Evolutionary conservation across 2,888 invertebrate genomes (phyloP).

Genomic region (Microctonus aethiopoides): DNA sequence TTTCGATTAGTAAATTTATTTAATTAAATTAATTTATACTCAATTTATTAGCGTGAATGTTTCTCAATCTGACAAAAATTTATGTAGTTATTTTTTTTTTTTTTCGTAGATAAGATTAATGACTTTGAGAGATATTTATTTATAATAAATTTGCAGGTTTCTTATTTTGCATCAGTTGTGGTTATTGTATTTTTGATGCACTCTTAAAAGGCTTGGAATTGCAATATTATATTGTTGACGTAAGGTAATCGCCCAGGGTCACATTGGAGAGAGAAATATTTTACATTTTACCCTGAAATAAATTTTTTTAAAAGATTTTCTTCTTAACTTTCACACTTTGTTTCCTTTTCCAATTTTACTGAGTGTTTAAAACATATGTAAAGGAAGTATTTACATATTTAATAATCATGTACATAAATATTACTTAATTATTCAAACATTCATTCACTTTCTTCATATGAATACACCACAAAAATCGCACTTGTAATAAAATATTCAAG

Average conservation of each 20-base stretch:
- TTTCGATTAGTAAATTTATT: neutral
- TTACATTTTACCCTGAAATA: neutral
- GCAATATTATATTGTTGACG: neutral
- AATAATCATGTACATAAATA: neutral
- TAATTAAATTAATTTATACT: neutral
- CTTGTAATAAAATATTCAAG: too few relatives aligned
- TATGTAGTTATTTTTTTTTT: neutral
- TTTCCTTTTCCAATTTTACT: neutral
- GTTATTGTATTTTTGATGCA: neutral
- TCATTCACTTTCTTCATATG: neutral
- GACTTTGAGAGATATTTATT: too few relatives aligned
- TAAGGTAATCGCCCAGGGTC: neutral
- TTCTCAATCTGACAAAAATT: neutral
- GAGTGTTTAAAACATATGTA: neutral
- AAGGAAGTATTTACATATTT: neutral
- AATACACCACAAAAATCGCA: too few relatives aligned
- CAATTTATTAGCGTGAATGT: neutral
- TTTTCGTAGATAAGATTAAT: too few relatives aligned
- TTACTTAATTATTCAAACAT: neutral
- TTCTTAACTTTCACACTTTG: neutral
- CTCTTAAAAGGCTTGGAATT: neutral
- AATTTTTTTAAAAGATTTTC: neutral
- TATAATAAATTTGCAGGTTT: too few relatives aligned
- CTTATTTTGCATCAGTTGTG: neutral
- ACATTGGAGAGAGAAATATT: neutral